Evolutionary conservation across 2,113 vertebrate species (phyloP).

Genomic region (Larimichthys crocea): DNA sequence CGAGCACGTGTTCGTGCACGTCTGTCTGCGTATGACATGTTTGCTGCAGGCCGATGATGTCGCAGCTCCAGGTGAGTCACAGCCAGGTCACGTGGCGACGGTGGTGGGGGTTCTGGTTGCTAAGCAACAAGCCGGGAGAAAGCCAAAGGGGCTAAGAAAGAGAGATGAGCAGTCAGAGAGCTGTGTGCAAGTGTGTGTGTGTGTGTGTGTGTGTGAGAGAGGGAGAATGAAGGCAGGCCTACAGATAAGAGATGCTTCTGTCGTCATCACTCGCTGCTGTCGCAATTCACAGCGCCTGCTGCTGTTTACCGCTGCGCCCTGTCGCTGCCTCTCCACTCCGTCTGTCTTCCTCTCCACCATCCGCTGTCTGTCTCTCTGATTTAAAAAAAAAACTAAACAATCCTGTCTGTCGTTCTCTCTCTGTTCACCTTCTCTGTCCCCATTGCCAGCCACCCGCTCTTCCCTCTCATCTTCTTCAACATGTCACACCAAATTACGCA

Average conservation of each 20-base stretch:
- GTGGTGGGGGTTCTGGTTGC: constrained; percentile 76
- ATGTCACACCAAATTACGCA: constrained; percentile 52
- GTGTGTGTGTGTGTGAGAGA: constrained; percentile 34
- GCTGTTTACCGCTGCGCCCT: constrained; percentile 45
- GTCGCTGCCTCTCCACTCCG: constrained; percentile 9
- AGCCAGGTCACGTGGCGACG: constrained; percentile 78
- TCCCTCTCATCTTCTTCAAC: constrained; percentile 38
- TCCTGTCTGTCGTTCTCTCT: background rate
- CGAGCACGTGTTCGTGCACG: constrained; percentile 6
- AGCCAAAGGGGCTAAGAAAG: constrained; percentile 79
- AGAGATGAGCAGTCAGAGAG: constrained; percentile 72
- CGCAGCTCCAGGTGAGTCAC: constrained; percentile 88
- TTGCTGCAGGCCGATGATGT: constrained; percentile 80
- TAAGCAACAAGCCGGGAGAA: constrained; percentile 83
- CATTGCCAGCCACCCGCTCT: background rate
- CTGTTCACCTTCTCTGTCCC: constrained; percentile 11
- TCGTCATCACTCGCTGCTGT: constrained; percentile 76
- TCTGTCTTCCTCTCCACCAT: constrained; percentile 1
- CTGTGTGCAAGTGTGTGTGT: constrained; percentile 36
- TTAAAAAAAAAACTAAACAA: background rate
- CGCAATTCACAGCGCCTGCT: constrained; percentile 60
- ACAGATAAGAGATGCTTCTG: constrained; percentile 76
- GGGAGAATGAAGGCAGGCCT: constrained; percentile 45
- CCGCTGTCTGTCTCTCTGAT: constrained; percentile 10
- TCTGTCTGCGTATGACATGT: constrained; percentile 57